Evolutionary conservation across 2,888 invertebrate genomes (phyloP).

Genomic region (Watsonalla binaria): DNA sequence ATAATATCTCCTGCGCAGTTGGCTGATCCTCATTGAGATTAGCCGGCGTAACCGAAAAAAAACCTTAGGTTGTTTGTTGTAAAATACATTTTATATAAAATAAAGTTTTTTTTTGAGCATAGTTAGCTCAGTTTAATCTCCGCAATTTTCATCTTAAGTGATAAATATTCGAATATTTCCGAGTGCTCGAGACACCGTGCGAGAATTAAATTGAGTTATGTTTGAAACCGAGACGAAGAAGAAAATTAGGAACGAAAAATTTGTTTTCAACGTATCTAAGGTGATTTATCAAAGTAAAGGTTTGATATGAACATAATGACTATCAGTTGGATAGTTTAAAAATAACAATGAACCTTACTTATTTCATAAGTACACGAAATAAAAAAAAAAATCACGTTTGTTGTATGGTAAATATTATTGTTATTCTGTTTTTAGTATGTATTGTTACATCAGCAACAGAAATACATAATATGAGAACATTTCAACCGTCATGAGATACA

Average conservation of each 20-base stretch:
- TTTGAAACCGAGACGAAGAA: slow-evolving; percentile 17
- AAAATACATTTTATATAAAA: slow-evolving; percentile 23
- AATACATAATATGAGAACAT: too few relatives aligned
- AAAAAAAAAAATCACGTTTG: too few relatives aligned
- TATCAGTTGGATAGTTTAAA: not conserved
- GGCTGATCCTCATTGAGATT: too few relatives aligned
- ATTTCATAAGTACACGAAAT: too few relatives aligned
- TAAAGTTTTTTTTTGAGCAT: slow-evolving; percentile 20
- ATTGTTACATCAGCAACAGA: too few relatives aligned
- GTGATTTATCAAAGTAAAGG: not conserved
- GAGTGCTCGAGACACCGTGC: slow-evolving; percentile 30
- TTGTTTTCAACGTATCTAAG: not conserved
- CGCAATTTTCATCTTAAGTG: slow-evolving; percentile 35
- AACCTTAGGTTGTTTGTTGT: too few relatives aligned
- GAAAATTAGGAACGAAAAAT: slow-evolving; percentile 9
- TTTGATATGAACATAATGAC: not conserved
- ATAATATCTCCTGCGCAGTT: too few relatives aligned
- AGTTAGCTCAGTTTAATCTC: slow-evolving; percentile 26
- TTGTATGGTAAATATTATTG: too few relatives aligned
- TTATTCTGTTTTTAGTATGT: too few relatives aligned
- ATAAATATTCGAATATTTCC: slow-evolving; percentile 42
- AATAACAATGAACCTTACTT: not conserved
- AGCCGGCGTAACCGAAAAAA: too few relatives aligned
- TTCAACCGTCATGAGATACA: too few relatives aligned
- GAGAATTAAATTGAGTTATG: slow-evolving; percentile 33